phyloP scores from a whole-genome alignment of 2,888 invertebrate genomes.

The Achlya flavicornis region DNA sequence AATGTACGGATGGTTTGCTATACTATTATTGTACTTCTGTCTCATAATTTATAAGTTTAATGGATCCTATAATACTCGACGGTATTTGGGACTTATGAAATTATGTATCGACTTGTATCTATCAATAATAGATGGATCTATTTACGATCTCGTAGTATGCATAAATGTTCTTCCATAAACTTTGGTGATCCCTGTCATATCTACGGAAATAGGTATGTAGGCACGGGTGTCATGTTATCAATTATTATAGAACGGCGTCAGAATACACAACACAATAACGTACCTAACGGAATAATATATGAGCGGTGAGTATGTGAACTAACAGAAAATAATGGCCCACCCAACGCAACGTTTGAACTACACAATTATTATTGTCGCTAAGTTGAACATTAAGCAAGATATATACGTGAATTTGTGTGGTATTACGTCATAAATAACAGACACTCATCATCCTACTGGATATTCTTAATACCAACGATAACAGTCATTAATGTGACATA shows the following conservation, averaged over 20 bases:
- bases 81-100: neutral
- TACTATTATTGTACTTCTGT: neutral
- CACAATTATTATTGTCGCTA: conserved; percentile 11
- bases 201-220: neutral
- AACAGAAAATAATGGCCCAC: conserved; percentile 46
- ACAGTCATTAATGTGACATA: neutral
- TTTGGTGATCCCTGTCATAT: neutral
- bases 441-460: neutral
- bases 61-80: neutral
- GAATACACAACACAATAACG: conserved; percentile 43
- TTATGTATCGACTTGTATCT: too few species aligned
- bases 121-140: too few species aligned
- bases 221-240: conserved; percentile 34
- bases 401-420: conserved; percentile 6
- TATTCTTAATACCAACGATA: neutral
- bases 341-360: conserved; percentile 33
- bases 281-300: conserved; percentile 44
- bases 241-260: conserved; percentile 38
- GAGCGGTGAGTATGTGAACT: conserved; percentile 37
- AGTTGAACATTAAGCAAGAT: conserved; percentile 8
- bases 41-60: too few species aligned
- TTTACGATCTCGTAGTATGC: neutral
- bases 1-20: neutral
- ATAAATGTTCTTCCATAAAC: neutral
- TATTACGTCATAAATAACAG: conserved; percentile 1